Evolutionary conservation across 2,113 vertebrate species (phyloP), one percentile per base, ranked within the genome.

Genomic region (Dolichotis patagonum): DNA sequence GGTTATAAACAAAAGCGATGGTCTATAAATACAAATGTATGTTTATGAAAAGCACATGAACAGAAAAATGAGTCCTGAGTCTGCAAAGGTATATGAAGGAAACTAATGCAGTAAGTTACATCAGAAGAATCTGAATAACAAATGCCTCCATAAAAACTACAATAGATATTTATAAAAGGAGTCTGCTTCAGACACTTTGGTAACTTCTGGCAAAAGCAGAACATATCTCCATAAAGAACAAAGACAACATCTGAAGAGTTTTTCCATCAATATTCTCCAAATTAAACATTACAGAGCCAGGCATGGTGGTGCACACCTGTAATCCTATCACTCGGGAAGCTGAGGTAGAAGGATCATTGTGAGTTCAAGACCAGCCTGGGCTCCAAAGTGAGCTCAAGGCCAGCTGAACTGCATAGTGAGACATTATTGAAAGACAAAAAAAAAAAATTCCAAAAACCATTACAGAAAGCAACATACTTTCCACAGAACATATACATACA

Each of bases 171-270:
- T 83, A 95, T 38, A 4, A 67, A 88, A 69, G 65, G 52, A 89
- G 85, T 78, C 24, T 94, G 38, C 58, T 92, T 92, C 54, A 82
- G 26, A 65, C 56, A 90, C 17, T 60, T 77, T 22, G 26, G n/a
- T 69, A 92, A 94, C 30, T 94, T 88, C 20, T 77, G 69, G 67
- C 77, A 96, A 97, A 93, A 95, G 28, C 41, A 95, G 46, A 77
- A 85, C 85, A 85, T 13, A 85, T 52, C 60, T 69, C 75, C 43
- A 81, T 62, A 94, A 49, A 71, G 26, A 90, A 65, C 41, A 41
- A 60, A 92, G 16, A 89, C 4, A 65, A 58, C 14, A 19, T 88
- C 80, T 97, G 5, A 90, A 85, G 43, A 43, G 9, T 75, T 88
- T 81, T 95, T 83, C 30, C 10, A 75, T 3, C 73, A 28, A 28